Base-by-base conservation (phyloP, 23 tunicate species). In the Diplosoma virens region DNA sequence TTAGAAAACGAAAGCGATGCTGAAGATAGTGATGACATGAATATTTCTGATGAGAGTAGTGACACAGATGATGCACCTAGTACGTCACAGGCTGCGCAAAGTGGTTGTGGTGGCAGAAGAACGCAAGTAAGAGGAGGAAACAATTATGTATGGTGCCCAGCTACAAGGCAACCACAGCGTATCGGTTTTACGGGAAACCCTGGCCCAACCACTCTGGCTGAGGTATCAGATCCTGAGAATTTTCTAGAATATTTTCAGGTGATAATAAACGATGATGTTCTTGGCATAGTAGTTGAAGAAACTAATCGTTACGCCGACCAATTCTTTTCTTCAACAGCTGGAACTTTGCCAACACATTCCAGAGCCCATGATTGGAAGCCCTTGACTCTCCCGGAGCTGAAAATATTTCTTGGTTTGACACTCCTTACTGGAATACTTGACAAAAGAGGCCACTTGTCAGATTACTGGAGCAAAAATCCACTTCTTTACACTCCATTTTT, bases 401-500 rank as follows among this genome's bases (percentile, higher is more conserved):
- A 63, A 63, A 30, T 63, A 27, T 63, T 63, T 30, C 36, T 63
- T 4, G 70, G 70, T 28, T 6, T 63, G 9, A 30, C 36, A 7
- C 70, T 63, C 20, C 70, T 28, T 63, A 63, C 70, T 6, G 70
- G 70, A 27, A 4, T 63, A 30, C 35, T 63, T 63, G 70, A 63
- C 9, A 63, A 63, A 63, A 28, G 70, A 27, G 63, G 63, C 25
- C 36, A 28, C 14, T 28, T 63, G 70, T 28, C 35, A 30, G 70
- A 63, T 63, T 63, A 63, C 70, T 63, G 70, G 70, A 63, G 70
- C 70, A 63, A 28, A 27, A 30, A 63, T 30, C 70, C 70, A 63
- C 11, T 63, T 28, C 36, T 63, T 7, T 63, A 6, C 36, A 63
- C 61, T 34, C 79, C 58, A 52, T 18, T 52, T 25, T 74, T 74